Evolutionary conservation across 2,113 vertebrate species (phyloP).

Genomic region (Thunnus maccoyii): DNA sequence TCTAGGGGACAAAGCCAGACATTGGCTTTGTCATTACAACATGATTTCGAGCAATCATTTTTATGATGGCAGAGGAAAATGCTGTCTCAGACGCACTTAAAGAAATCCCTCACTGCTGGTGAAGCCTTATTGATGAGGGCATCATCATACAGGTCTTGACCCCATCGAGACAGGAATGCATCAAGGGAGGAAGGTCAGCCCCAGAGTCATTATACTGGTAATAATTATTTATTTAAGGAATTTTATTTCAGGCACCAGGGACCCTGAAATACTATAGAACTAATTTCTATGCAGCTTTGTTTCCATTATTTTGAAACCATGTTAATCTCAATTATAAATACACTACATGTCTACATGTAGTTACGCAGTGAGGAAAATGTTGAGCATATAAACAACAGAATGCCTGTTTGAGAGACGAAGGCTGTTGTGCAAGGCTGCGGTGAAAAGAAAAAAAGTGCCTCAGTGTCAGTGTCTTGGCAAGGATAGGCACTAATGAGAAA

Average conservation of each 20-base stretch:
- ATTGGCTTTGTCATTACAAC: not conserved
- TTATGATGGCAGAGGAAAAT: conserved; percentile 16
- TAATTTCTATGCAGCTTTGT: not conserved
- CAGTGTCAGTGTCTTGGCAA: not conserved
- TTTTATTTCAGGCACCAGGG: not conserved
- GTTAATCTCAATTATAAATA: no score
- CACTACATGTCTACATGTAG: no score
- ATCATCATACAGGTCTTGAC: not conserved
- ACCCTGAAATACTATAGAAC: no score
- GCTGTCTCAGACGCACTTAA: conserved; percentile 38
- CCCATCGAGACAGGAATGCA: not conserved
- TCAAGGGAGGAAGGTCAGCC: conserved; percentile 27
- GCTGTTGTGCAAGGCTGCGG: not conserved
- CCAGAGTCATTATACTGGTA: not conserved
- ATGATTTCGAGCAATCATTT: conserved; percentile 18
- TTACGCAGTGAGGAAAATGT: not conserved
- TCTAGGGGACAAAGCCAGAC: not conserved
- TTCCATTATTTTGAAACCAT: not conserved
- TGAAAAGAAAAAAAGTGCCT: not conserved
- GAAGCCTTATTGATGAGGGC: conserved; percentile 14
- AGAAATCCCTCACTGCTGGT: conserved; percentile 15
- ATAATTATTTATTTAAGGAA: not conserved
- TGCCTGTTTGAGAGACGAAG: not conserved
- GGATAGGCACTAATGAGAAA: conserved; percentile 29
- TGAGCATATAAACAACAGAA: not conserved